phyloP scores from a whole-genome alignment of 92 coral and sea anemone species.

The Porites rus region DNA sequence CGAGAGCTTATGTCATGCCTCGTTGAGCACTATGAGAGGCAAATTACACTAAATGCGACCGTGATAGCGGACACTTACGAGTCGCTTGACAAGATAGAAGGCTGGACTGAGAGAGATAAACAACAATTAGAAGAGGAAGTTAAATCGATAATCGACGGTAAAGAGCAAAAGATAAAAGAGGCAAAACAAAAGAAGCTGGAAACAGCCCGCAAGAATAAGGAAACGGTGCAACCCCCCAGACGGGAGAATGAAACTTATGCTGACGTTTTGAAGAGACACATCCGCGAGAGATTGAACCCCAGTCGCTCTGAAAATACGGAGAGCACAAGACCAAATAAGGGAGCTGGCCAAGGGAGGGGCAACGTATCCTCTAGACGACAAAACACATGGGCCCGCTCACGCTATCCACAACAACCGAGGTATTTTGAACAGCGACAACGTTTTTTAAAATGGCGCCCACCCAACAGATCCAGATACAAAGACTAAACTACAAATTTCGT shows the following conservation, averaged over 20 bases:
- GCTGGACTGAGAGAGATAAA: slow-evolving; percentile 24
- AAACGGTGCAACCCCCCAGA: slow-evolving; percentile 19
- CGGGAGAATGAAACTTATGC: slow-evolving; percentile 41
- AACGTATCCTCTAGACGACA: too few relatives aligned
- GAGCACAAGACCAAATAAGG: background rate
- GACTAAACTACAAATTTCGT: too few relatives aligned
- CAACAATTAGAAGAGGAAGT: slow-evolving; percentile 45
- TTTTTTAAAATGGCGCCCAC: too few relatives aligned
- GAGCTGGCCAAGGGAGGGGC: too few relatives aligned
- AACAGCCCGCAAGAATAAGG: slow-evolving; percentile 31
- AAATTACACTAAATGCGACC: background rate
- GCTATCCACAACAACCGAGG: too few relatives aligned
- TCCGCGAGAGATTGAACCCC: slow-evolving; percentile 18
- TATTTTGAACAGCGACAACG: too few relatives aligned
- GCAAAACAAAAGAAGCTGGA: slow-evolving; percentile 29
- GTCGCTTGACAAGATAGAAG: background rate
- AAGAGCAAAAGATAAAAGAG: slow-evolving; percentile 33
- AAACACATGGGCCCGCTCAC: too few relatives aligned
- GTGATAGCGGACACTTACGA: slow-evolving; percentile 14
- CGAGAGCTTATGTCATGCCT: slow-evolving; percentile 24
- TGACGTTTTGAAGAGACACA: slow-evolving; percentile 33
- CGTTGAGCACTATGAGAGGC: slow-evolving; percentile 32
- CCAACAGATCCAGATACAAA: too few relatives aligned
- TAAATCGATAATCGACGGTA: slow-evolving; percentile 16
- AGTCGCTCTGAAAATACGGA: background rate